These are phyloP conservation scores for Empidonax traillii DNA, from an alignment of 2,113 vertebrate genomes.

Conservation along the genomic window DNA sequence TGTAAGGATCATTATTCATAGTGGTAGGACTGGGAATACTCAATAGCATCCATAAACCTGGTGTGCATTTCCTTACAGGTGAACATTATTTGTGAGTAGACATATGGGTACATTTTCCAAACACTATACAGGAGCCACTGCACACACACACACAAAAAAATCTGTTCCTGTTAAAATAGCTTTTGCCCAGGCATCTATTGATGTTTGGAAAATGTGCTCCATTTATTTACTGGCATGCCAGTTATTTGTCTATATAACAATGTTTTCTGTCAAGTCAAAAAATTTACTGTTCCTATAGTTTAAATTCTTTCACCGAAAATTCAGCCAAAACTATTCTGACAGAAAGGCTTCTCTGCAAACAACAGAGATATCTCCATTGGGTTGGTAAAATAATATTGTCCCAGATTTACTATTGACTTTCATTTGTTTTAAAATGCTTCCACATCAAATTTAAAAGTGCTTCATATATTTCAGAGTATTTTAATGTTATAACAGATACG, in stretches of 20 bases:
- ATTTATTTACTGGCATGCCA: slow-evolving; percentile 73
- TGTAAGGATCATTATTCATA: slow-evolving; percentile 62
- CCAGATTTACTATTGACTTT: slow-evolving; percentile 42
- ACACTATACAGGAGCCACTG: slow-evolving; percentile 20
- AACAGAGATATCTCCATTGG: not conserved
- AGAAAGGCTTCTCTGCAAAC: not conserved
- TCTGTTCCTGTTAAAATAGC: slow-evolving; percentile 50
- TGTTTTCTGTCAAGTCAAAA: slow-evolving; percentile 77
- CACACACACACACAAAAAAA: not conserved
- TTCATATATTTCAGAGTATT: not conserved
- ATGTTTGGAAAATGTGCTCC: slow-evolving; percentile 54
- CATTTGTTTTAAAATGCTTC: slow-evolving; percentile 36
- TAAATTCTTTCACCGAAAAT: slow-evolving; percentile 46
- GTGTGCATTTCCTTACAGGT: slow-evolving; percentile 66
- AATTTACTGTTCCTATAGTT: slow-evolving; percentile 59
- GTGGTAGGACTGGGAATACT: slow-evolving; percentile 58
- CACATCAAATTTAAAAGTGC: slow-evolving; percentile 26
- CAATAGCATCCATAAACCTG: slow-evolving; percentile 64
- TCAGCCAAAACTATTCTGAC: slow-evolving; percentile 25
- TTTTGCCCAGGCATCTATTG: slow-evolving; percentile 53
- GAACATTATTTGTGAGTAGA: slow-evolving; percentile 66
- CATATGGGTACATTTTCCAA: slow-evolving; percentile 62
- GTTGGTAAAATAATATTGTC: slow-evolving; percentile 11
- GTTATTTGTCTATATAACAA: slow-evolving; percentile 76
- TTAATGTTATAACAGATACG: not conserved